Evolutionary conservation across 1,140 invertebrate species (phyloP), one percentile per base, ranked within the genome.

Genomic region (Streblospio benedicti): DNA sequence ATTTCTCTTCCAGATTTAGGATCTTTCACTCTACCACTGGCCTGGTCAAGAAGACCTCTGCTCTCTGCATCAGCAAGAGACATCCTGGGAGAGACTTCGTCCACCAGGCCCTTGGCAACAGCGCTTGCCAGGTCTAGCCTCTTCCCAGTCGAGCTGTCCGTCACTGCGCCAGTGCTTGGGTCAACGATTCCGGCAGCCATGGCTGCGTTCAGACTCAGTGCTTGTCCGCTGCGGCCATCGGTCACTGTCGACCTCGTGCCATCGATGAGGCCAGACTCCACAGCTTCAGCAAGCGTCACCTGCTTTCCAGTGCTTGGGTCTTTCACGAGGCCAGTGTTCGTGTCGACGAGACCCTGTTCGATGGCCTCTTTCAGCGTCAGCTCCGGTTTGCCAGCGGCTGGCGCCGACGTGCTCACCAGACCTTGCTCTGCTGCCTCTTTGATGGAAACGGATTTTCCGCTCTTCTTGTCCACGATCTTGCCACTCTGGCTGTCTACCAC

Each of bases 61-160:
- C 23, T 33, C 12, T 52, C 85, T 25, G 88, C 85, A 68, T 93
- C 86, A 33, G 30, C 33, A 27, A 59, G 33, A 31, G 25, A 23
- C 14, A 53, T 16, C 20, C 33, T 32, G 12, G n/a, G 20, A 14
- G 88, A 74, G 52, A 86, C 82, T 57, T 83, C 80, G 79, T 64
- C 74, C 38, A 92, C 77, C 0, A 92, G 72, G 49, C 87, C 87
- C 65, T 69, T 82, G 61, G 90, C 85, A 20, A 91, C 76, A 14
- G 89, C 89, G 51, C 81, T 80, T 16, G 85, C 83, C 23, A 94
- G 77, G 3, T 88, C 59, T 87, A 90, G 78, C 88, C 87, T 32
- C 35, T 79, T 82, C 66, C 89, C 87, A 57, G 86, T 89, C 50
- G 83, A 82, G 4, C 86, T 88, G 68, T 92, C 88, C 51, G 93